Evolutionary conservation across 2,888 invertebrate genomes (phyloP), one percentile per base, ranked within the genome.

Genomic region (Teleogryllus oceanicus): DNA sequence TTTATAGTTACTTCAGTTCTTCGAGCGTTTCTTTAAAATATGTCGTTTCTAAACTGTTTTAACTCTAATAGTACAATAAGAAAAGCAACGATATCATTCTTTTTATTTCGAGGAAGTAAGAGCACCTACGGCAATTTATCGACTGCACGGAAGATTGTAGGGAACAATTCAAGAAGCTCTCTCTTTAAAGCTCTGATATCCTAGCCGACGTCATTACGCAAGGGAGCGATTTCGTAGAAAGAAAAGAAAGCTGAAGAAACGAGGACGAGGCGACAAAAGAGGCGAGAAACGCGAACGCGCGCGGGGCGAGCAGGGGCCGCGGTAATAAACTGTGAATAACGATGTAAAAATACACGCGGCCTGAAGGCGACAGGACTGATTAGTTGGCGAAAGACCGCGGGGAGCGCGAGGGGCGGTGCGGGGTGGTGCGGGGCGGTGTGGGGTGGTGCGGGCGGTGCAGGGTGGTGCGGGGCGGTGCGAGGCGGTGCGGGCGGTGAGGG

Each of bases 271-370:
- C 62, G 62, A 18, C 62, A 62, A 62, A 62, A 62, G 62, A 62
- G 62, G 62, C 16, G 62, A 62, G 62, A 62, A 62, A 62, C 37
- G 37, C 8, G 62, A 62, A 62, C 62, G 62, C n/a, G 13, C 62
- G 4, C n/a, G 16, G 11, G 62, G 3, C 16, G 62, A 13, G 62
- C 8, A 37, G 8, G 37, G 37, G 37, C 37, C 8, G 37, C 62
- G n/a, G 62, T 62, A 62, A 62, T 62, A 62, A 62, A 62, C 62
- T 62, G 62, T 62, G 62, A 62, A 62, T 62, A 62, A 62, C n/a
- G 62, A 62, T 62, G 62, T 62, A 62, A 62, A 62, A 62, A 62
- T 62, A 62, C 62, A 62, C 62, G 62, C 62, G 62, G 37, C 62
- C 62, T 62, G 62, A n/a, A 62, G 62, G 62, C 62, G 62, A 62